A percentile compares a stretch with the other conserved stretches of the same genome.
phyloP scores from a whole-genome alignment of 2,888 invertebrate genomes.

The Schrankia costaestrigalis region DNA sequence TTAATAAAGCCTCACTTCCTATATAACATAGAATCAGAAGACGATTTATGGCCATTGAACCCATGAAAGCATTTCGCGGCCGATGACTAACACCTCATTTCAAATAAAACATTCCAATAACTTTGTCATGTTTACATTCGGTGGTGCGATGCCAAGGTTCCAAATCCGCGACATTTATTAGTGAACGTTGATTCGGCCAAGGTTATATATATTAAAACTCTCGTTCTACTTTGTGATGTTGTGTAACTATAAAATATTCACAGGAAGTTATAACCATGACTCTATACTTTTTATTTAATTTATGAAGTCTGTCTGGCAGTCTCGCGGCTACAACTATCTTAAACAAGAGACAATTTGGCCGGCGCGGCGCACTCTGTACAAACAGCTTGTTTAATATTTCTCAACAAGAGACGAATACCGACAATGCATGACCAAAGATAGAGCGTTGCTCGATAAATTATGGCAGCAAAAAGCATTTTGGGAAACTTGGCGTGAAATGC shows the following conservation, averaged over 20 bases:
- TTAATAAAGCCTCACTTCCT: slow-evolving; percentile 75
- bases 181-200: slow-evolving; percentile 5
- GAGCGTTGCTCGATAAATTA: slow-evolving; percentile 23
- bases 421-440: slow-evolving; percentile 19
- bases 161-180: slow-evolving; percentile 18
- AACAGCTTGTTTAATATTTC: slow-evolving; percentile 1
- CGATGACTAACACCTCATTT: slow-evolving; percentile 45
- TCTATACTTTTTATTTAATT: no score
- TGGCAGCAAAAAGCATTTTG: slow-evolving; percentile 38
- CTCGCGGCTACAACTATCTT: no score
- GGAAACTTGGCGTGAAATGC: slow-evolving; percentile 23
- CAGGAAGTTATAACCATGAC: no score
- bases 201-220: slow-evolving; percentile 1
- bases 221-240: neutral
- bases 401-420: slow-evolving; percentile 6
- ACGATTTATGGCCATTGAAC: slow-evolving; percentile 77
- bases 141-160: slow-evolving; percentile 52
- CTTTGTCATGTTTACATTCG: slow-evolving; percentile 26
- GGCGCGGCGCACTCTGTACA: neutral
- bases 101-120: slow-evolving; percentile 27
- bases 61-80: slow-evolving; percentile 61
- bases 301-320: no score
- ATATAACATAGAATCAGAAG: slow-evolving; percentile 64
- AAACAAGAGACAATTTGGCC: slow-evolving; percentile 1
- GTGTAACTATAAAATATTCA: no score